A percentile compares a stretch with the other conserved stretches of the same genome.
These are phyloP conservation scores for Cotesia congregata DNA, from an alignment of 2,888 invertebrate genomes.

Conservation along the genomic window DNA sequence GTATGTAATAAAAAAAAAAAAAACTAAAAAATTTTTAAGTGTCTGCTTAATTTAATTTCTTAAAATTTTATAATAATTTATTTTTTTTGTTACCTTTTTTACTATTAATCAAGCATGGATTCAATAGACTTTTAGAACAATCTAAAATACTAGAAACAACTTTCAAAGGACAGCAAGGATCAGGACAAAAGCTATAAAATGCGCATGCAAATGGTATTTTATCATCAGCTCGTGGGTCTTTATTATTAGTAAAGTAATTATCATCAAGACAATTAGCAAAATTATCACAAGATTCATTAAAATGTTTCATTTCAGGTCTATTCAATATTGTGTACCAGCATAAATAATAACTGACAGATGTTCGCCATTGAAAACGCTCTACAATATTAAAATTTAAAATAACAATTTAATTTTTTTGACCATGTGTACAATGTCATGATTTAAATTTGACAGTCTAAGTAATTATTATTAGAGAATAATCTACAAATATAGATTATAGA, in stretches of 20 bases:
- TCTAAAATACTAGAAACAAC: not conserved
- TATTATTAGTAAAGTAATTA: constrained; percentile 68
- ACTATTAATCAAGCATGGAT: not conserved
- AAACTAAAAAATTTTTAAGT: too few species aligned
- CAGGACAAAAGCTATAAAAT: not conserved
- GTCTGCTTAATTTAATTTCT: too few species aligned
- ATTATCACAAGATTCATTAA: constrained; percentile 76
- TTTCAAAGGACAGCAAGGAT: not conserved
- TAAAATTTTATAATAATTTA: too few species aligned
- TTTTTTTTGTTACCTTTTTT: constrained; percentile 54
- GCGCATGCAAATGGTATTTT: constrained; percentile 69
- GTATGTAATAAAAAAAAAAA: too few species aligned
- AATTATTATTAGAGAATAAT: too few species aligned
- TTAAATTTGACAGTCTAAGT: too few species aligned
- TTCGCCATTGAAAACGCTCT: constrained; percentile 77
- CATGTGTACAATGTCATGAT: too few species aligned
- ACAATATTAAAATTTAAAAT: not conserved
- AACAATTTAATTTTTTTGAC: too few species aligned
- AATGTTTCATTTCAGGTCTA: constrained; percentile 71
- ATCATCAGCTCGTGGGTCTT: constrained; percentile 75
- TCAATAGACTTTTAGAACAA: not conserved
- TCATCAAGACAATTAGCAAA: constrained; percentile 74
- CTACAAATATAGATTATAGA: too few species aligned
- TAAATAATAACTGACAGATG: constrained; percentile 78
- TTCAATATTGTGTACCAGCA: constrained; percentile 78